Evolutionary conservation across 2,888 invertebrate species (phyloP), one percentile per base, ranked within the genome.

Genomic region (Ormia ochracea): DNA sequence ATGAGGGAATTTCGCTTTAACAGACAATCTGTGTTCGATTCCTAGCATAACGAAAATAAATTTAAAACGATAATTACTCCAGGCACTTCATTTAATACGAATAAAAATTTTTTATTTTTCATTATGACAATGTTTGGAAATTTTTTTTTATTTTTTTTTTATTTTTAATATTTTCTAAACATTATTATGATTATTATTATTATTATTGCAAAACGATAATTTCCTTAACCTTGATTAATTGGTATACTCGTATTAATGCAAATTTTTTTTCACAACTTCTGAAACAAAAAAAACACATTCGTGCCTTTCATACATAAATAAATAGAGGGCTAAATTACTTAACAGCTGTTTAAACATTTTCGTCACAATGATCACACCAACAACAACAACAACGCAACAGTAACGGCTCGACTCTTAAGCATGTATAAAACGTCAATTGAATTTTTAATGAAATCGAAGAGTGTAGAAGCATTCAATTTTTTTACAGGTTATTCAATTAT

Each of bases 181-280:
- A 38, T n/a, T 59, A 33, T 33, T 59, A 59, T n/a, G n/a, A n/a
- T n/a, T n/a, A n/a, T n/a, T n/a, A n/a, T n/a, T n/a, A 31, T 43
- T 50, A 52, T 61, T 61, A 52, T 43, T 59, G 36, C 59, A 66
- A 66, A 52, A 48, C 52, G 77, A 38, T 72, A 78, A 78, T 72
- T 78, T 65, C 33, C 72, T 66, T 72, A 19, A 66, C 77, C 77
- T 72, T 78, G 63, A 0, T 10, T 21, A n/a, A 41, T 28, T 65
- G 10, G 14, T 10, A 19, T 14, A 10, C 3, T 5, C 7, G 5
- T 41, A 48, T 63, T 31, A 33, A 63, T 10, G 21, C 10, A 50
- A 48, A 45, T 31, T 19, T 63, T 10, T 59, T 38, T 70, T 36
- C 23, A 28, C 23, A 43, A 26, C 10, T 41, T 66, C 1, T n/a